These are phyloP conservation scores for Pasiphila rectangulata DNA, from an alignment of 2,888 invertebrate genomes.

Conservation along the genomic window DNA sequence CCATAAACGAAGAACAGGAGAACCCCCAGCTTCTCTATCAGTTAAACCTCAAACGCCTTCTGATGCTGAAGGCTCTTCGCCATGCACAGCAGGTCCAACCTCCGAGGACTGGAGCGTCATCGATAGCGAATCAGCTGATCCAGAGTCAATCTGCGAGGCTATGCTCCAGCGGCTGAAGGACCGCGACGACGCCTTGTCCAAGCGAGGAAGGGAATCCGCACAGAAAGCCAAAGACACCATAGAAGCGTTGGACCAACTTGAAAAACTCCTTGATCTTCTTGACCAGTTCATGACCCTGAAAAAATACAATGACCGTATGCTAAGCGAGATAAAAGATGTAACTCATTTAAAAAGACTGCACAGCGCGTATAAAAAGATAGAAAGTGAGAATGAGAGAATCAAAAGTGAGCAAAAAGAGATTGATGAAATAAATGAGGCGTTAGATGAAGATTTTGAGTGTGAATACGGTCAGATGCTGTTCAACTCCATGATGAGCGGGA, in stretches of 20 bases:
- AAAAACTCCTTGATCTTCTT: conserved; percentile 87
- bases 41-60: conserved; percentile 67
- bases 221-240: conserved; percentile 80
- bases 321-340: conserved; percentile 85
- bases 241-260: conserved; percentile 88
- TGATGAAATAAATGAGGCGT: conserved; percentile 68
- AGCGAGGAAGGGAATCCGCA: conserved; percentile 78
- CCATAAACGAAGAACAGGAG: conserved; percentile 69
- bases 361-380: conserved; percentile 79
- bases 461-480: conserved; percentile 83
- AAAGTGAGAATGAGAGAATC: conserved; percentile 61
- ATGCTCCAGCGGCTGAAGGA: conserved; percentile 68
- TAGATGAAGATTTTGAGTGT: conserved; percentile 81
- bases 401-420: conserved; percentile 62
- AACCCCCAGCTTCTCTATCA: conserved; percentile 65
- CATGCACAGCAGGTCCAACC: conserved; percentile 63
- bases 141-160: conserved; percentile 61
- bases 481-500: conserved; percentile 82
- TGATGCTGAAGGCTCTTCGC: conserved; percentile 69
- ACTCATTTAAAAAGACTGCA: conserved; percentile 85
- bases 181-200: conserved; percentile 69
- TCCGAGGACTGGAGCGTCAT: conserved; percentile 61
- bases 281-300: conserved; percentile 87
- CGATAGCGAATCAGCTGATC: conserved; percentile 55
- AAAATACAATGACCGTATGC: conserved; percentile 85